Evolutionary conservation across 2,113 vertebrate genomes (phyloP).

Genomic region (Sander lucioperca): DNA sequence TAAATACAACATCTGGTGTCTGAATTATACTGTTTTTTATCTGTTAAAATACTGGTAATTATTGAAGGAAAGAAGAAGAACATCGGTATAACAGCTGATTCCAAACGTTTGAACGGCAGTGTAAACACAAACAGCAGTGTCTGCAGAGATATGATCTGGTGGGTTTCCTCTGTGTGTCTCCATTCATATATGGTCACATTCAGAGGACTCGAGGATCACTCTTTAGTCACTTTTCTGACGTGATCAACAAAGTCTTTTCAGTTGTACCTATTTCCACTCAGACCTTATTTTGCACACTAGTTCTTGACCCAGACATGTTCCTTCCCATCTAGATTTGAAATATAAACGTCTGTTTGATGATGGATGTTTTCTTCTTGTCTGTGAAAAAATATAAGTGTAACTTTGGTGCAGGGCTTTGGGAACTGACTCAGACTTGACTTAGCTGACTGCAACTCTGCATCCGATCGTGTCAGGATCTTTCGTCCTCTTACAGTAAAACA

Average conservation of each 20-base stretch:
- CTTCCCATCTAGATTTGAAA: background rate
- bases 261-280: background rate
- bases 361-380: background rate
- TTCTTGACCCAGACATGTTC: background rate
- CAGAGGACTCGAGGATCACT: background rate
- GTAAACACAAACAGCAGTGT: no score
- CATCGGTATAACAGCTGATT: no score
- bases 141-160: no score
- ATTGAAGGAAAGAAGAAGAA: no score
- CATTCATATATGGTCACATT: background rate
- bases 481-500: constrained; percentile 32
- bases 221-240: background rate
- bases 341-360: background rate
- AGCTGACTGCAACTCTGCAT: constrained; percentile 6
- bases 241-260: background rate
- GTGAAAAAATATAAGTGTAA: background rate
- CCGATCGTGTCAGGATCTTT: constrained; percentile 30
- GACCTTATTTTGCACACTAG: background rate
- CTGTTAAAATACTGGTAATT: no score
- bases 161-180: no score
- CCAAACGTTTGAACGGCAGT: no score
- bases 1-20: no score
- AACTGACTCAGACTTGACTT: constrained; percentile 23
- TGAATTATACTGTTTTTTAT: no score
- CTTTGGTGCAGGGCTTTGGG: background rate